Evolutionary conservation across 2,113 vertebrate species (phyloP).

Genomic region (Calypte anna): DNA sequence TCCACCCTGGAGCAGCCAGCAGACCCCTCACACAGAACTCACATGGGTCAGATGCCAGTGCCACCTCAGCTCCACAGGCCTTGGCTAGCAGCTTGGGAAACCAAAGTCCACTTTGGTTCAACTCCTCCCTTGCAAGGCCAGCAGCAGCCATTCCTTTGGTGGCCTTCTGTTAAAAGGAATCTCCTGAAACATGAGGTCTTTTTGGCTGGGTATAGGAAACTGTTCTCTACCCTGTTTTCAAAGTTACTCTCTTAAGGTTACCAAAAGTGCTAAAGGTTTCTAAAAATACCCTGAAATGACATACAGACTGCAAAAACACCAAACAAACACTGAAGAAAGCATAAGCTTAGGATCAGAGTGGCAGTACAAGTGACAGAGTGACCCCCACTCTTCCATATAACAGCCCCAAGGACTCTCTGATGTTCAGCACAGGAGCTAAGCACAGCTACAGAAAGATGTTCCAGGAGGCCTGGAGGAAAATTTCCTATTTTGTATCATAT

Average conservation of each 20-base stretch:
- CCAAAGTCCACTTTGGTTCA: background rate
- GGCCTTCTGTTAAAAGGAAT: background rate
- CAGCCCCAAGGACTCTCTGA: background rate
- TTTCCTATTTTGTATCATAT: background rate
- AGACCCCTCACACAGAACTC: background rate
- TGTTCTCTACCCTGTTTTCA: background rate
- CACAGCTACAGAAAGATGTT: background rate
- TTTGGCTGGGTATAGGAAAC: background rate
- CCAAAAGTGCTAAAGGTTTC: background rate
- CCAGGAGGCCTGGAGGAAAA: background rate
- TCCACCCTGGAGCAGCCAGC: background rate
- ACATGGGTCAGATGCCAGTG: background rate
- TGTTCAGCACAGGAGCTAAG: background rate
- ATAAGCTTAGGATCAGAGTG: background rate
- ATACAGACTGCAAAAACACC: background rate
- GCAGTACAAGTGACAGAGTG: background rate
- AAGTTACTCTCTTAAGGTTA: background rate
- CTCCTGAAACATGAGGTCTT: background rate
- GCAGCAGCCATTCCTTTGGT: background rate
- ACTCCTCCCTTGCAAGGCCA: background rate
- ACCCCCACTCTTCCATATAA: background rate
- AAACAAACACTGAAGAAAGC: background rate
- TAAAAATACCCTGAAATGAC: background rate
- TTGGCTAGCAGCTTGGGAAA: background rate
- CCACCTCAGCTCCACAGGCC: background rate